Base-by-base conservation (phyloP, 35 echinoderm and acorn worm species). In the Heliocidaris tuberculata region DNA sequence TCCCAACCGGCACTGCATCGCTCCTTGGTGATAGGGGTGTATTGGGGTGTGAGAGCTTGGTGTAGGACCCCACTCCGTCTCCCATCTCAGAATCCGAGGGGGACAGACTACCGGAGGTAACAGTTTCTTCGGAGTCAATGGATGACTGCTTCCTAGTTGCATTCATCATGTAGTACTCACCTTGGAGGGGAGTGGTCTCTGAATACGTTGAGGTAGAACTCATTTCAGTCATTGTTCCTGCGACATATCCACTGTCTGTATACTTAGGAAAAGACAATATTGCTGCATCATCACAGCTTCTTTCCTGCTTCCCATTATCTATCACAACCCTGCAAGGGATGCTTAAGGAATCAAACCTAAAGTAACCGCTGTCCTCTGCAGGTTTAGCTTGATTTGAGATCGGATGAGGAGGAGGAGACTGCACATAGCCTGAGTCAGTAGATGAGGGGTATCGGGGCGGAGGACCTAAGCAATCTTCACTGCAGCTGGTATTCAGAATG, bases 21-120 rank as follows among this genome's bases (percentile, higher is more conserved):
- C 30, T 59, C 13, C 91, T 93, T 31, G 47, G 47, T 4, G 91
- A 93, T 30, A 52, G 50, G 47, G 91, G 91, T 9, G 91, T 93
- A 15, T 93, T 93, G 17, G 91, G 91, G 4, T 48, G 47, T 16
- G 91, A 93, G 13, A 93, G 91, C 50, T 93, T 93, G 50, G 91
- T 93, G 91, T 93, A 93, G 17, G 48, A 50, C n/a, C 48, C 91
- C 91, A 93, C 49, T 10, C 91, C 91, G 30, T 93, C 91, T 5
- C 91, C 50, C 30, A 5, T 59, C 50, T 93, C 91, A 19, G 50
- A 49, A n/a, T 93, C 50, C 11, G 91, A 93, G 6, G 91, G 91
- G n/a, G 91, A 49, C 11, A 93, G 91, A 27, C 87, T 89, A 48
- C 31, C 87, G 9, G 31, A 47, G 87, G 87, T 89, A 17, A 19